Evolutionary conservation across 2,113 vertebrate species (phyloP).

Genomic region (Scophthalmus maximus): DNA sequence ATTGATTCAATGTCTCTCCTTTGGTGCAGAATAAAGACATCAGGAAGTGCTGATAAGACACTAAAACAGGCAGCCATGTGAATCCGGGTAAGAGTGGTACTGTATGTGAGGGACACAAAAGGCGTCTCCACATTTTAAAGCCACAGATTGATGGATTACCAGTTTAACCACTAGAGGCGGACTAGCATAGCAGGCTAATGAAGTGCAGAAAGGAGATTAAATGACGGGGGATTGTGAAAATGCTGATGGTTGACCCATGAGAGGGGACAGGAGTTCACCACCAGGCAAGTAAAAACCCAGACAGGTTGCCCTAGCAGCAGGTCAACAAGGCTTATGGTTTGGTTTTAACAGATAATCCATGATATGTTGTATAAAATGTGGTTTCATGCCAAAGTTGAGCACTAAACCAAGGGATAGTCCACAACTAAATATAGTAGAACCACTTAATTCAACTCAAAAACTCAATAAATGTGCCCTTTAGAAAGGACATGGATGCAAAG

Average conservation of each 20-base stretch:
- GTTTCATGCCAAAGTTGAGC: not conserved
- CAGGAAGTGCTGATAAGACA: slow-evolving; percentile 72
- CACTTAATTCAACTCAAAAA: too few relatives aligned
- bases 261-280: not conserved
- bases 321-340: not conserved
- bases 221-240: slow-evolving; percentile 17
- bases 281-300: slow-evolving; percentile 6
- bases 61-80: slow-evolving; percentile 56
- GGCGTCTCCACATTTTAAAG: slow-evolving; percentile 13
- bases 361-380: slow-evolving; percentile 3
- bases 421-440: not conserved
- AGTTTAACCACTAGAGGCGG: slow-evolving; percentile 39
- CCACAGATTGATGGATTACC: slow-evolving; percentile 52
- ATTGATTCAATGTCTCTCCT: slow-evolving; percentile 66
- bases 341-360: slow-evolving; percentile 41
- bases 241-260: slow-evolving; percentile 35
- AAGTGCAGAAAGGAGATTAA: slow-evolving; percentile 47
- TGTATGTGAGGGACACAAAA: slow-evolving; percentile 1
- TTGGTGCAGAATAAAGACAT: slow-evolving; percentile 55
- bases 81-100: slow-evolving; percentile 26
- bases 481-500: too few relatives aligned
- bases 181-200: slow-evolving; percentile 50
- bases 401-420: not conserved
- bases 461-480: too few relatives aligned
- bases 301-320: not conserved